Conservation (phyloP, 2,888 invertebrate genomes). For the Hipparchia semele region DNA sequence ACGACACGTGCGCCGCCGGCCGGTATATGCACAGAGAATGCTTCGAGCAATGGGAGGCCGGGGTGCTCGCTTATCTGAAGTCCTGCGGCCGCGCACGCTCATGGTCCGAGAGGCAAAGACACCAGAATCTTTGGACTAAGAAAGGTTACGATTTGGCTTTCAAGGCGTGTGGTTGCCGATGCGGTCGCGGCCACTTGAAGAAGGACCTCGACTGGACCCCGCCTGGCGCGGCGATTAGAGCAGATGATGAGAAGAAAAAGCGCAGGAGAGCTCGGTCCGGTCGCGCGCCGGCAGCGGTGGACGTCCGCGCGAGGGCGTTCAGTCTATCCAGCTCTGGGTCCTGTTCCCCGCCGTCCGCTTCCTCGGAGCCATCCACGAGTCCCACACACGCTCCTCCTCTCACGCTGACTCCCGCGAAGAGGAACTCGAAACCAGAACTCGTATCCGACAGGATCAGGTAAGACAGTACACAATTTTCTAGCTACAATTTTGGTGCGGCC, state of each 20-base stretch:
- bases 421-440: slow-evolving; percentile 90
- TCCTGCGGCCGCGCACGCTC: slow-evolving; percentile 95
- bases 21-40: slow-evolving; percentile 98
- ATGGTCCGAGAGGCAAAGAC: slow-evolving; percentile 97
- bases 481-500: too few relatives aligned
- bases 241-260: slow-evolving; percentile 75
- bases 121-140: slow-evolving; percentile 98
- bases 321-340: slow-evolving; percentile 91
- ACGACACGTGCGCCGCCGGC: slow-evolving; percentile 94
- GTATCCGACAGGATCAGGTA: slow-evolving; percentile 91
- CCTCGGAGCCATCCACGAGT: slow-evolving; percentile 89
- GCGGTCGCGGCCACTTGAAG: slow-evolving; percentile 95
- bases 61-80: slow-evolving; percentile 93
- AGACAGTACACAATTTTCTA: slow-evolving; percentile 58
- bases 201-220: slow-evolving; percentile 97
- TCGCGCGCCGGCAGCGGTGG: slow-evolving; percentile 65
- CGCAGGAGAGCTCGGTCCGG: slow-evolving; percentile 69
- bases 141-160: slow-evolving; percentile 98
- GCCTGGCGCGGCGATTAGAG: slow-evolving; percentile 84
- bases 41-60: slow-evolving; percentile 97
- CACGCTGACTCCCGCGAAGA: slow-evolving; percentile 84
- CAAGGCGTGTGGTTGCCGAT: slow-evolving; percentile 97
- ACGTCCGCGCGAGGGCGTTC: slow-evolving; percentile 87
- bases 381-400: slow-evolving; percentile 84
- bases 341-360: slow-evolving; percentile 91